These are phyloP conservation scores for Collichthys lucidus DNA, from an alignment of 2,113 vertebrate species.

Conservation along the genomic window DNA sequence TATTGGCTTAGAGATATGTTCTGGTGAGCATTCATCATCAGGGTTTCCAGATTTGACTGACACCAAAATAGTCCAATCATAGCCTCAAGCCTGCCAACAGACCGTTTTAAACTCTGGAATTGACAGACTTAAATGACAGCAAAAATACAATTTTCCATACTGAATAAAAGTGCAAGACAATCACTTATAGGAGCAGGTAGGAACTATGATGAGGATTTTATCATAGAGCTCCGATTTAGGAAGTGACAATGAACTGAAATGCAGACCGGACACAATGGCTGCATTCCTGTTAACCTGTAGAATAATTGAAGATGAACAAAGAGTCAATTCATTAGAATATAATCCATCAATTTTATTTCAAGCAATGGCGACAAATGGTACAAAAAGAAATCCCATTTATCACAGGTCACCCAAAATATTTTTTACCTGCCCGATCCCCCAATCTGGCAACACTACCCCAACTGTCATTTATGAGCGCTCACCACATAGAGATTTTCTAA, in stretches of 20 bases:
- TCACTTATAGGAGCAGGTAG: too few relatives aligned
- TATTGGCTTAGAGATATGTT: background rate
- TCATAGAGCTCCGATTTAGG: background rate
- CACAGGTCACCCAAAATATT: background rate
- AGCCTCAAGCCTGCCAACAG: background rate
- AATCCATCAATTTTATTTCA: background rate
- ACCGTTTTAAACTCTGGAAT: background rate
- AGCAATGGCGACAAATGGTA: background rate
- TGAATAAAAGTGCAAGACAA: too few relatives aligned
- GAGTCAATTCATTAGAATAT: background rate
- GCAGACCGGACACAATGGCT: too few relatives aligned
- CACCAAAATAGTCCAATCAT: background rate
- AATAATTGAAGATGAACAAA: background rate
- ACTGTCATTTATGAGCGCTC: background rate
- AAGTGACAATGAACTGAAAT: background rate
- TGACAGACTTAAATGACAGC: too few relatives aligned
- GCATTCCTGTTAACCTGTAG: background rate
- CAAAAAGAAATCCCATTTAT: background rate
- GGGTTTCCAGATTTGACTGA: background rate
- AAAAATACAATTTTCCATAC: background rate
- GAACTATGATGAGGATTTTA: background rate
- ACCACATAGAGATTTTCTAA: background rate
- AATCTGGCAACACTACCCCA: background rate
- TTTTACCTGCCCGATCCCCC: background rate
- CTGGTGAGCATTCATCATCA: background rate